Conservation (phyloP, 2,888 invertebrate genomes). For the Ypsolopha sequella region DNA sequence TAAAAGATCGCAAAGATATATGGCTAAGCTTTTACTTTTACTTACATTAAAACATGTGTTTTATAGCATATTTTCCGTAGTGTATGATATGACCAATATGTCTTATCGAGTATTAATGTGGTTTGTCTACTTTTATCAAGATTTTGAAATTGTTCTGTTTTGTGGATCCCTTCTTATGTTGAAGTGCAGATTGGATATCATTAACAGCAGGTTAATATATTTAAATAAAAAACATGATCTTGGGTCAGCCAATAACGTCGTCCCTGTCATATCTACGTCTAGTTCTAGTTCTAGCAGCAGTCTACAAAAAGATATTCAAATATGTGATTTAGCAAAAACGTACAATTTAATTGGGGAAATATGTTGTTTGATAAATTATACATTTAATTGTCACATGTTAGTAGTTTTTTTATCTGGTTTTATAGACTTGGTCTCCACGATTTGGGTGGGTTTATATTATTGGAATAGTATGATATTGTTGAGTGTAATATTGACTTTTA, state of each 20-base stretch:
- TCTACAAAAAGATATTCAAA: background rate
- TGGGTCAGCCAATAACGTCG: background rate
- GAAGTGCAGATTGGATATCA: background rate
- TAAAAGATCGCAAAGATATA: no score
- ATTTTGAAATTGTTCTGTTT: constrained; percentile 3
- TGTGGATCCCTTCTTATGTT: constrained; percentile 3
- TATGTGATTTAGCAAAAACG: constrained; percentile 6
- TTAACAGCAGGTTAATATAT: constrained; percentile 3
- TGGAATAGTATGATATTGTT: constrained; percentile 5
- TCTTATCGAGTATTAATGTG: no score
- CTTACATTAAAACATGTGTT: no score
- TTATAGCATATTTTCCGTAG: no score
- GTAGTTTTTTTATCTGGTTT: constrained; percentile 8
- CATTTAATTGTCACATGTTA: constrained; percentile 9
- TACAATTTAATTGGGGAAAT: constrained; percentile 9
- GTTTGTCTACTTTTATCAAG: constrained; percentile 2
- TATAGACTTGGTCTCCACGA: constrained; percentile 6
- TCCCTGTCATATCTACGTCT: background rate
- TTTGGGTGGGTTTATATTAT: constrained; percentile 8
- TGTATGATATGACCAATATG: no score
- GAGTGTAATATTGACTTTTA: constrained; percentile 4
- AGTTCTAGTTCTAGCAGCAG: background rate
- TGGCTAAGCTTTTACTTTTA: no score
- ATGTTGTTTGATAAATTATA: constrained; percentile 8
- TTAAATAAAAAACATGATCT: background rate